These are phyloP conservation scores for Cavia aperea DNA, from an alignment of 2,113 vertebrate genomes.

Conservation along the genomic window DNA sequence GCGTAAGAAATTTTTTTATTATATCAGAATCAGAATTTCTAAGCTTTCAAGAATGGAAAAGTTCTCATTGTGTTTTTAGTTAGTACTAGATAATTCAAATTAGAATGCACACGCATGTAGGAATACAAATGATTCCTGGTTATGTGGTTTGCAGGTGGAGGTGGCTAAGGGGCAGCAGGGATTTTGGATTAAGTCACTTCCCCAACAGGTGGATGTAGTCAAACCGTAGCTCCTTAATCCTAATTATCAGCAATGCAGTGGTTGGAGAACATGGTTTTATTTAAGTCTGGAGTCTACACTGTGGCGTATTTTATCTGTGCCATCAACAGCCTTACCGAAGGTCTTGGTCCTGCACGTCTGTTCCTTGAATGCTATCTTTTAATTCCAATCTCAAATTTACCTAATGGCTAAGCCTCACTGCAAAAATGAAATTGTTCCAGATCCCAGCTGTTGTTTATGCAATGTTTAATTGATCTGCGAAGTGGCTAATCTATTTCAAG, in stretches of 20 bases:
- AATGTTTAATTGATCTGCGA: background rate
- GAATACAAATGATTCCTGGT: background rate
- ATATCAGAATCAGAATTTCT: background rate
- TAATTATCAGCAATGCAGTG: background rate
- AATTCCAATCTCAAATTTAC: background rate
- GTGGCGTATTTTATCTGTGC: background rate
- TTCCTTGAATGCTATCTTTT: background rate
- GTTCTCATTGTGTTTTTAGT: background rate
- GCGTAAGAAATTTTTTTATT: background rate
- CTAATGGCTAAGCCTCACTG: background rate
- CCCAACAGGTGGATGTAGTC: background rate
- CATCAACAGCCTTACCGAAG: background rate
- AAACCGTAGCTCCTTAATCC: background rate
- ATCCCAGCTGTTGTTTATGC: background rate
- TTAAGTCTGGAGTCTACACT: background rate
- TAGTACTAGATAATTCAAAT: background rate
- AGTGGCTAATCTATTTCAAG: background rate
- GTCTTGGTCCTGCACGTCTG: background rate
- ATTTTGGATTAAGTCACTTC: background rate
- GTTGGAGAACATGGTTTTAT: background rate
- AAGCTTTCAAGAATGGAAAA: slow-evolving; percentile 4
- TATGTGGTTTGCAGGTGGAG: slow-evolving; percentile 11
- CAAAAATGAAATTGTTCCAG: background rate
- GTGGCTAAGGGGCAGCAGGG: background rate
- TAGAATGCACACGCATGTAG: background rate